Evolutionary conservation across 2,113 vertebrate species (phyloP).

Genomic region (Stegostoma tigrinum): DNA sequence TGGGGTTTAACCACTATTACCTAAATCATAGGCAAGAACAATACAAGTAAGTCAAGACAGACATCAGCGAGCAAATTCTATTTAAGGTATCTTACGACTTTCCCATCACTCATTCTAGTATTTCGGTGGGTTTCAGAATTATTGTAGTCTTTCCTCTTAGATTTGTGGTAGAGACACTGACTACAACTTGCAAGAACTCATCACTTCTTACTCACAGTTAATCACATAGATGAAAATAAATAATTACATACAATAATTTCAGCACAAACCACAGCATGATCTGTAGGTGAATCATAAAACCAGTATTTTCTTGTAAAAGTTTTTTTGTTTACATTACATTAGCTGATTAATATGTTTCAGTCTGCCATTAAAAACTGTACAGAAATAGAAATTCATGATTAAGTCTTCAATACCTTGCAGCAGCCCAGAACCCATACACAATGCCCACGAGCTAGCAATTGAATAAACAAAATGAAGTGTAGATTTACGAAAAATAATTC

Average conservation of each 20-base stretch:
- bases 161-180: background rate
- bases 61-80: background rate
- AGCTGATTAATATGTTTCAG: background rate
- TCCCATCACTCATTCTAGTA: background rate
- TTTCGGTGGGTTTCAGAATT: background rate
- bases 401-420: background rate
- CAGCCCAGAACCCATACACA: background rate
- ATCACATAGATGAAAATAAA: background rate
- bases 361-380: background rate
- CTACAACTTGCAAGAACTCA: background rate
- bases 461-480: background rate
- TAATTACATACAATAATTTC: background rate
- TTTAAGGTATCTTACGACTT: background rate
- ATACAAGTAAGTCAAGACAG: background rate
- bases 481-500: conserved; percentile 11
- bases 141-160: background rate
- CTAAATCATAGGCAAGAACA: background rate
- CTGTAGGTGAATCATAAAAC: background rate
- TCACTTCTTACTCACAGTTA: background rate
- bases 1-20: background rate
- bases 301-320: background rate
- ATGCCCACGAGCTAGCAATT: background rate
- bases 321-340: background rate
- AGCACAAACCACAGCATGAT: background rate
- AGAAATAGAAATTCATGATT: background rate